These are phyloP conservation scores for Temnothorax ravouxi DNA, from an alignment of 2,888 invertebrate genomes.

Conservation along the genomic window DNA sequence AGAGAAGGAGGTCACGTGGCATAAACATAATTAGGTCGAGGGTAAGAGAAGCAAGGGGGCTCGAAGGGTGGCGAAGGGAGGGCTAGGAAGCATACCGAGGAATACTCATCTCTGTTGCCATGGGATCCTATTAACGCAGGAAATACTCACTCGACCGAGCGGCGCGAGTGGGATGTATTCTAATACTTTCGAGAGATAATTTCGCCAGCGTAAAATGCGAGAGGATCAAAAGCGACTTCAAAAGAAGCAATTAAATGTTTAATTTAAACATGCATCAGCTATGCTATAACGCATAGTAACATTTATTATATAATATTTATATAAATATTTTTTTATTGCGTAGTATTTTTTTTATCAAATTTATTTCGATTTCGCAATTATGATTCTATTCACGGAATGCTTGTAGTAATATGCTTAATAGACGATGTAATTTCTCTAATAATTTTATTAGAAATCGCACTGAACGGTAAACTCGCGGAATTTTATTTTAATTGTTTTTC, in stretches of 20 bases:
- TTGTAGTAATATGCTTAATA: not conserved
- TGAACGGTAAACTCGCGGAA: not conserved
- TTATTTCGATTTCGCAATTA: not conserved
- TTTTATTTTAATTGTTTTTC: not conserved
- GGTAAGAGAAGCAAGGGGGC: constrained; percentile 42
- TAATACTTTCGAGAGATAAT: constrained; percentile 57
- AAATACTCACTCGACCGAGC: constrained; percentile 59
- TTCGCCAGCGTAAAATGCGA: constrained; percentile 42
- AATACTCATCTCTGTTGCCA: constrained; percentile 66
- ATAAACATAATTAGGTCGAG: constrained; percentile 74
- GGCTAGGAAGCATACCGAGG: constrained; percentile 51
- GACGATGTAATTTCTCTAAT: not conserved
- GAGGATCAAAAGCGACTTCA: constrained; percentile 49
- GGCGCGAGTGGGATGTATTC: constrained; percentile 49
- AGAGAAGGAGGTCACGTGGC: constrained; percentile 67
- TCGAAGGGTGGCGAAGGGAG: constrained; percentile 37
- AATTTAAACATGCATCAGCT: constrained; percentile 31
- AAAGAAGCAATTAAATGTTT: constrained; percentile 44
- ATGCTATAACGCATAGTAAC: not conserved
- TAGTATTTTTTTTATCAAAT: constrained; percentile 2
- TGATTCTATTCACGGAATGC: not conserved
- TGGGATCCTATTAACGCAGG: constrained; percentile 62
- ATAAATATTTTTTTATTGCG: not conserved
- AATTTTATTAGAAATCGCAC: not conserved
- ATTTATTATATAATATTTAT: constrained; percentile 18